phyloP scores from a whole-genome alignment of 2,888 invertebrate genomes.

The Serripes groenlandicus region DNA sequence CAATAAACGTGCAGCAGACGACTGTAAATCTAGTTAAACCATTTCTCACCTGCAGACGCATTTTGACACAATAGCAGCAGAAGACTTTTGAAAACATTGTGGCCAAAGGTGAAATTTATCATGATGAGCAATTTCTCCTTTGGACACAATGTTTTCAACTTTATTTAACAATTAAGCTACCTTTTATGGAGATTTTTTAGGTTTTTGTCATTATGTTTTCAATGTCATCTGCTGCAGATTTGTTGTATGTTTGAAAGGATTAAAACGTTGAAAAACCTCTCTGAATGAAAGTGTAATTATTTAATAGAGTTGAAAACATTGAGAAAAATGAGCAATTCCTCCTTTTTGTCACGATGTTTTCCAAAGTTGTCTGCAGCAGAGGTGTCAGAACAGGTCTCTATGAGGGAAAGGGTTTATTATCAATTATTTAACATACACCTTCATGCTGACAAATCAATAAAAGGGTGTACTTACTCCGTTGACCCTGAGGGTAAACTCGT shows the following conservation, averaged over 20 bases:
- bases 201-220: too few species aligned
- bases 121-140: background rate
- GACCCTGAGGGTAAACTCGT: constrained; percentile 60
- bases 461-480: constrained; percentile 60
- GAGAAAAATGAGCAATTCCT: background rate
- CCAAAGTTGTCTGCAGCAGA: background rate
- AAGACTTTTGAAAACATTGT: background rate
- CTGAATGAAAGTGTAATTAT: background rate
- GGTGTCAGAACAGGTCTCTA: background rate
- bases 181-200: too few species aligned
- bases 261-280: too few species aligned
- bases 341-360: background rate
- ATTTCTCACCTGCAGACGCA: too few species aligned
- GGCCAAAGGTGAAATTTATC: background rate
- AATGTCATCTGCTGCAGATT: too few species aligned
- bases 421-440: constrained; percentile 43
- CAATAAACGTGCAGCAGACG: too few species aligned
- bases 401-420: background rate
- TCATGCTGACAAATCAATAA: too few species aligned
- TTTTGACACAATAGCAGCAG: too few species aligned
- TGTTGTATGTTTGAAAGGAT: too few species aligned
- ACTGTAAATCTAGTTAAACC: too few species aligned
- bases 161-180: too few species aligned
- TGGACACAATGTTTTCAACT: background rate
- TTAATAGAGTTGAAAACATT: background rate